These are phyloP conservation scores for Poecilia latipinna DNA, from an alignment of 2,113 vertebrate genomes.

Conservation along the genomic window DNA sequence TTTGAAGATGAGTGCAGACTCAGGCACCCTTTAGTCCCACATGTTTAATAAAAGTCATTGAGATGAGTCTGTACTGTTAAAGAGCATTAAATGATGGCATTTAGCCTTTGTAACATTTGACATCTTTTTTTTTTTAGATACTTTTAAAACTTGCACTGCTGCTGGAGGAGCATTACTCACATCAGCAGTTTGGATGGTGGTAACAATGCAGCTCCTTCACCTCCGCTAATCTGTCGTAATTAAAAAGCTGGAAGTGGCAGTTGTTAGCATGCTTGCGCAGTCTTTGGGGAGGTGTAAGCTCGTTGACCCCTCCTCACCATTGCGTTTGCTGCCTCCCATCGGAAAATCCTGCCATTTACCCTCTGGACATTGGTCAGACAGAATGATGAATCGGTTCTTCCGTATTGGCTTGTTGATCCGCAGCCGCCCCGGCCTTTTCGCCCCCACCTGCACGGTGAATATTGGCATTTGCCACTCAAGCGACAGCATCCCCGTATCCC, in stretches of 20 bases:
- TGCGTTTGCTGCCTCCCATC: slow-evolving; percentile 79
- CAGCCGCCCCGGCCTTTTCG: slow-evolving; percentile 64
- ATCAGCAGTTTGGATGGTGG: slow-evolving; percentile 14
- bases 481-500: slow-evolving; percentile 74
- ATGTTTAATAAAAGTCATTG: slow-evolving; percentile 64
- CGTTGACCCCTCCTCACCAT: slow-evolving; percentile 39
- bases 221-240: slow-evolving; percentile 50
- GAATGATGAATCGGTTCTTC: slow-evolving; percentile 90
- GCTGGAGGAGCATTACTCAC: slow-evolving; percentile 31
- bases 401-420: slow-evolving; percentile 90
- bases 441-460: slow-evolving; percentile 73
- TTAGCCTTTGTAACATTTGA: slow-evolving; percentile 47
- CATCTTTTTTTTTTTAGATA: slow-evolving; percentile 11
- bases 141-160: slow-evolving; percentile 34
- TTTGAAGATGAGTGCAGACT: slow-evolving; percentile 57
- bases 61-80: slow-evolving; percentile 31
- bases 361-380: slow-evolving; percentile 84
- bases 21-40: slow-evolving; percentile 37
- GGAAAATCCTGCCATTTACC: slow-evolving; percentile 76
- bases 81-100: slow-evolving; percentile 46
- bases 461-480: slow-evolving; percentile 96
- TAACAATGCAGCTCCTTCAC: slow-evolving; percentile 16
- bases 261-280: slow-evolving; percentile 78
- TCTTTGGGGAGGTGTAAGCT: slow-evolving; percentile 66
- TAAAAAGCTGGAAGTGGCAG: slow-evolving; percentile 61